These are phyloP conservation scores for Barypeithes pellucidus DNA, from an alignment of 2,888 invertebrate species.

Conservation along the genomic window DNA sequence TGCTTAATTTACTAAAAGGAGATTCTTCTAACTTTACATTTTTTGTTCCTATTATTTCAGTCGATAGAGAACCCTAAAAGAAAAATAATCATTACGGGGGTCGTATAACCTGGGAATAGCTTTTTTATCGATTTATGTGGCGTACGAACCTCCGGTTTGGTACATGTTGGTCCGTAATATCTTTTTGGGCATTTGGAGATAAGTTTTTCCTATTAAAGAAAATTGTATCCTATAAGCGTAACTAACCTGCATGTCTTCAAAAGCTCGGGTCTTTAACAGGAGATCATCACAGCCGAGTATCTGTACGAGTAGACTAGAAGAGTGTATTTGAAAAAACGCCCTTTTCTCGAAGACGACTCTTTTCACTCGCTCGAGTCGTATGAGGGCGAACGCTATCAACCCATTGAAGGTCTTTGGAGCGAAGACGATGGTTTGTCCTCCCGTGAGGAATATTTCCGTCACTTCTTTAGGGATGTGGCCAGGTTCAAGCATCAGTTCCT, in stretches of 20 bases:
- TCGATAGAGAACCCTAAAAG: slow-evolving; percentile 76
- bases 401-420: slow-evolving; percentile 74
- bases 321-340: slow-evolving; percentile 76
- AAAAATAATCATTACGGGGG: neutral
- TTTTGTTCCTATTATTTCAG: slow-evolving; percentile 75
- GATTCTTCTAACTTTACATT: slow-evolving; percentile 76
- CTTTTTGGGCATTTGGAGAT: no score
- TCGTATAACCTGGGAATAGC: no score
- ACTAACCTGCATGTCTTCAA: slow-evolving; percentile 74
- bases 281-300: slow-evolving; percentile 76
- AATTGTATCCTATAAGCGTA: no score
- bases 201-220: no score
- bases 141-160: no score
- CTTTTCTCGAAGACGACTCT: slow-evolving; percentile 74
- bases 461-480: slow-evolving; percentile 76
- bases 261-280: slow-evolving; percentile 77
- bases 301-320: slow-evolving; percentile 76
- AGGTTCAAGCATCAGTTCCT: slow-evolving; percentile 72
- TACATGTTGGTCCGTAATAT: no score
- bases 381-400: slow-evolving; percentile 73
- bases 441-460: slow-evolving; percentile 75
- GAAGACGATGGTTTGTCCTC: slow-evolving; percentile 74
- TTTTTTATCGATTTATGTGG: no score
- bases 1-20: slow-evolving; percentile 79
- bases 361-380: slow-evolving; percentile 73